Conservation (phyloP, 2,888 invertebrate species). For the Vannuccia rotundouncinata region DNA sequence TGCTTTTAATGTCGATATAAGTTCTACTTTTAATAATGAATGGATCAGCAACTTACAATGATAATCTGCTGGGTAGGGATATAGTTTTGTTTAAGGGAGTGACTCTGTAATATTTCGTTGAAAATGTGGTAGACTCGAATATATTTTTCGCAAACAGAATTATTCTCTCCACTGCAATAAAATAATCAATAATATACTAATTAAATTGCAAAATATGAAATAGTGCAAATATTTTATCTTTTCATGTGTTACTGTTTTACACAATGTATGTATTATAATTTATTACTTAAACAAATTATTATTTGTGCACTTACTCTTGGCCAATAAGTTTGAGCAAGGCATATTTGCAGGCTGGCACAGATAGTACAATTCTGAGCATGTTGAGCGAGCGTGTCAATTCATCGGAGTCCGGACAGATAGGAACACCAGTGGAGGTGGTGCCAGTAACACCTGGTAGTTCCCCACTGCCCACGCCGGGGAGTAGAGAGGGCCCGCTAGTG, state of each 20-base stretch:
- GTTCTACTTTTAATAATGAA: no score
- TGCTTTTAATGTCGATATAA: no score
- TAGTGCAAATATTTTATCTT: no score
- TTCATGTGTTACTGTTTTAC: no score
- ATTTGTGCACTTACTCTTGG: slow-evolving; percentile 9
- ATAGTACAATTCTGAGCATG: neutral
- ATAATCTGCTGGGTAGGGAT: slow-evolving; percentile 31
- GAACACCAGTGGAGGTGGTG: neutral
- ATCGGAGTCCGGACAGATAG: neutral
- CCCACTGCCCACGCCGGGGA: neutral
- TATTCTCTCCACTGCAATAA: neutral
- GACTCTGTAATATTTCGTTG: slow-evolving; percentile 8
- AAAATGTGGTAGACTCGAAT: neutral
- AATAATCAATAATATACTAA: no score
- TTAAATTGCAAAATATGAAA: no score
- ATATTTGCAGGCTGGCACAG: slow-evolving; percentile 30
- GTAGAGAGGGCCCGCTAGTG: no score
- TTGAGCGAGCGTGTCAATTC: neutral
- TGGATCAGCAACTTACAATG: slow-evolving; percentile 24
- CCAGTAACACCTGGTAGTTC: neutral
- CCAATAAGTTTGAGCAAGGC: slow-evolving; percentile 24
- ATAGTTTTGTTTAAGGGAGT: slow-evolving; percentile 29
- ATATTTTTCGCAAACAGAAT: neutral
- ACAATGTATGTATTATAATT: no score
- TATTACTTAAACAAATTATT: no score